A percentile compares a stretch with the other conserved stretches of the same genome.
Conservation (phyloP, 1,140 invertebrate species). For the Ridgeia piscesae region DNA sequence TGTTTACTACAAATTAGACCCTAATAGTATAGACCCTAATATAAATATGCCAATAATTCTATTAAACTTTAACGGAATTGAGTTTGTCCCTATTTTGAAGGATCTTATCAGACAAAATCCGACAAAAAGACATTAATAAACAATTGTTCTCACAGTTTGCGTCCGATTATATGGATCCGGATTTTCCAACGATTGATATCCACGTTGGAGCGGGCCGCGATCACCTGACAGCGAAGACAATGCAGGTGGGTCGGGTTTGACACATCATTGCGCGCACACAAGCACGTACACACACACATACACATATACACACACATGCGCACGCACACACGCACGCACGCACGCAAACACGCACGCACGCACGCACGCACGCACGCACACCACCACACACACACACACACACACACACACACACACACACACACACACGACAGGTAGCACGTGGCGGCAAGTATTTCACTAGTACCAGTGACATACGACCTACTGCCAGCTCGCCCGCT, state of each 20-base stretch:
- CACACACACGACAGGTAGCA: too few species aligned
- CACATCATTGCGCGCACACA: background rate
- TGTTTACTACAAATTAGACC: background rate
- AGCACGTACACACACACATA: background rate
- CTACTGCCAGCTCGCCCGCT: too few species aligned
- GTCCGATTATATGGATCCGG: slow-evolving; percentile 16
- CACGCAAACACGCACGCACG: background rate
- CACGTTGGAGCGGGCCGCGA: slow-evolving; percentile 23
- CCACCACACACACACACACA: too few species aligned
- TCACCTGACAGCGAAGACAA: slow-evolving; percentile 31
- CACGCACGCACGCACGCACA: too few species aligned
- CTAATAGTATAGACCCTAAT: too few species aligned
- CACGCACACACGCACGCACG: background rate
- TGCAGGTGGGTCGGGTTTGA: background rate
- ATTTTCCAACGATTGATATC: slow-evolving; percentile 22
- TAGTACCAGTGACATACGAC: too few species aligned
- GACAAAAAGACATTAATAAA: background rate
- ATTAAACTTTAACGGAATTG: background rate
- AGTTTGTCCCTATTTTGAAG: background rate
- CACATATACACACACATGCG: background rate
- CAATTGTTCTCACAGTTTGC: slow-evolving; percentile 67
- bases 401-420: too few species aligned
- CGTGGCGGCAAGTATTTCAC: too few species aligned
- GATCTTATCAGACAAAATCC: background rate
- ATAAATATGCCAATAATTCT: background rate